phyloP scores from a whole-genome alignment of 2,888 invertebrate genomes.

The Cosmorhoe ocellata region DNA sequence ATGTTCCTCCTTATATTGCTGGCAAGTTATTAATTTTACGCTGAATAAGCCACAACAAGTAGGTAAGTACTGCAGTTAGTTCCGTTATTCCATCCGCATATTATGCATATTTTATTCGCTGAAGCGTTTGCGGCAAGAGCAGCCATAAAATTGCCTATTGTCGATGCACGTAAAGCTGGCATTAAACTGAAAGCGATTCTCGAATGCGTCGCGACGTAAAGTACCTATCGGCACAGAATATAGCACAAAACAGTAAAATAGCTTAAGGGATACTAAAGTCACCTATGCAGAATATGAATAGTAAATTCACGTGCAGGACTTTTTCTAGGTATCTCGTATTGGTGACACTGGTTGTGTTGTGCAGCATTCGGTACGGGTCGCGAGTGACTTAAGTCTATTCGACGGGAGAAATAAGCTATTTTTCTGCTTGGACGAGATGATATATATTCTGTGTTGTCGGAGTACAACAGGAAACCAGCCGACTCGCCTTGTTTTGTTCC shows the following conservation, averaged over 20 bases:
- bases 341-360: too few species aligned
- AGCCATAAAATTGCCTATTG: conserved; percentile 69
- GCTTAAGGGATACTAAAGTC: too few species aligned
- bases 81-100: conserved; percentile 34
- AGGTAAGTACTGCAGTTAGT: conserved; percentile 32
- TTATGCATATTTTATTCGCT: conserved; percentile 48
- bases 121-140: conserved; percentile 47
- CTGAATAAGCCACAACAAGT: conserved; percentile 17
- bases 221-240: conserved; percentile 32
- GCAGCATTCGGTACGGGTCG: too few species aligned
- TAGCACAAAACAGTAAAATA: conserved; percentile 1
- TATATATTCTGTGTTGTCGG: conserved; percentile 17
- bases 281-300: too few species aligned
- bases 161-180: conserved; percentile 65
- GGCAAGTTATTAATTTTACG: conserved; percentile 18
- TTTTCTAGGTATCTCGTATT: too few species aligned
- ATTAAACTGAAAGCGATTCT: conserved; percentile 71
- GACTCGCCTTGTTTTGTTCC: conserved; percentile 37
- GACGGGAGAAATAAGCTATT: background rate
- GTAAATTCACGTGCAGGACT: too few species aligned
- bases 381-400: too few species aligned
- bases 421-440: background rate
- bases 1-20: background rate
- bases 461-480: conserved; percentile 34
- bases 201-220: conserved; percentile 62